These are phyloP conservation scores for Grammomys dolichurus DNA, from an alignment of 2,113 vertebrate species.

Conservation along the genomic window DNA sequence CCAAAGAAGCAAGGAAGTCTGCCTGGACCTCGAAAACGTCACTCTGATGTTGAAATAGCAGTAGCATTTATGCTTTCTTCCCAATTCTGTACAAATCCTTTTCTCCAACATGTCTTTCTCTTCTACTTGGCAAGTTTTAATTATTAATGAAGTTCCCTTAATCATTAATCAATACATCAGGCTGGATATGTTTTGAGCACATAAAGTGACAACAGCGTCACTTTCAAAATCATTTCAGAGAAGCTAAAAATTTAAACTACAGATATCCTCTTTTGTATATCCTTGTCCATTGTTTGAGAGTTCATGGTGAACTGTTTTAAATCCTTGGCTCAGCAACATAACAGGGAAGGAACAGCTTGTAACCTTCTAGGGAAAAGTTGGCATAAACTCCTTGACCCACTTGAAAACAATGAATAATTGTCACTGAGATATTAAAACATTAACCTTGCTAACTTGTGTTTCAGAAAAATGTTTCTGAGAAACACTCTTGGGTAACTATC, in stretches of 20 bases:
- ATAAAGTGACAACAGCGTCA: background rate
- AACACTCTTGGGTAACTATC: background rate
- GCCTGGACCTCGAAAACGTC: background rate
- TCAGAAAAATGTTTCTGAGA: conserved; percentile 17
- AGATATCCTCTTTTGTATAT: background rate
- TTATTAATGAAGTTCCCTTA: background rate
- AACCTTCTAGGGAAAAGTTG: conserved; percentile 24
- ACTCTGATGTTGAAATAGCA: no score
- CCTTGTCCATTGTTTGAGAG: background rate
- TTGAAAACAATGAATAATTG: conserved; percentile 59
- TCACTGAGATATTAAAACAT: conserved; percentile 8
- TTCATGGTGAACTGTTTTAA: background rate
- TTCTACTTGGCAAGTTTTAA: background rate
- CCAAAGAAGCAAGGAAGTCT: background rate
- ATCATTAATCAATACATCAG: background rate
- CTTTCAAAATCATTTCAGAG: background rate
- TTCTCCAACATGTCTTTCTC: background rate
- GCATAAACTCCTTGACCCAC: background rate
- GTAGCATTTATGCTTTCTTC: background rate
- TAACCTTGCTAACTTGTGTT: conserved; percentile 39
- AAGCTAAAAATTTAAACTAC: conserved; percentile 5
- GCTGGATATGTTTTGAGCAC: background rate
- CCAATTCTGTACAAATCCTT: background rate
- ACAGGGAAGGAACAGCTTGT: conserved; percentile 10
- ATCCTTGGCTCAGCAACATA: background rate